Conservation (phyloP, 1,140 invertebrate species). For the Panonychus citri region DNA sequence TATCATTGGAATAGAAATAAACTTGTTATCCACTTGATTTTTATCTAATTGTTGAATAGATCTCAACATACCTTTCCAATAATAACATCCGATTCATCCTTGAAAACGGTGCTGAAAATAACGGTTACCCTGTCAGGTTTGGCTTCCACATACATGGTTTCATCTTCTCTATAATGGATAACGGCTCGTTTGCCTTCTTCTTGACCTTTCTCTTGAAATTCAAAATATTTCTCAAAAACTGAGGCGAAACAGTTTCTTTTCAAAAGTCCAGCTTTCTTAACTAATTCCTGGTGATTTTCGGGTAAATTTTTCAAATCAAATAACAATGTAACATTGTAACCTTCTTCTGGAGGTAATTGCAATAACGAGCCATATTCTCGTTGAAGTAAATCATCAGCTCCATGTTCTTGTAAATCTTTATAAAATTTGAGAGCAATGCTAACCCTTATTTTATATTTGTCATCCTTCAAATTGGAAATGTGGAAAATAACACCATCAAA, state of each 20-base stretch:
- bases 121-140: constrained; percentile 94
- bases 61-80: constrained; percentile 70
- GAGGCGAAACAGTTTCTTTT: constrained; percentile 98
- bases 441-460: constrained; percentile 80
- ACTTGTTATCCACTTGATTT: too few relatives aligned
- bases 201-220: constrained; percentile 77
- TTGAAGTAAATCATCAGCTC: constrained; percentile 83
- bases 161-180: constrained; percentile 94
- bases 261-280: constrained; percentile 75
- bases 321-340: constrained; percentile 81
- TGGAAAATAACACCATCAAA: constrained; percentile 98
- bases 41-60: too few relatives aligned
- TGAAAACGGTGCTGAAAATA: constrained; percentile 95
- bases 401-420: constrained; percentile 90
- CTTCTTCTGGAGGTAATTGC: constrained; percentile 49
- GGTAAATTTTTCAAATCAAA: constrained; percentile 83
- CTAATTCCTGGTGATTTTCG: constrained; percentile 52
- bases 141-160: constrained; percentile 97
- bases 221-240: constrained; percentile 98
- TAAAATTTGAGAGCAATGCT: constrained; percentile 98
- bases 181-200: constrained; percentile 79
- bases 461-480: constrained; percentile 83
- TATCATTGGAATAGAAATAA: too few relatives aligned
- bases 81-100: constrained; percentile 91
- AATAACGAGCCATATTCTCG: constrained; percentile 66